Percentiles rank a stretch among this genome's conserved stretches.
phyloP scores from a whole-genome alignment of 2,797 vertebrate species.

The Macropodus opercularis region DNA sequence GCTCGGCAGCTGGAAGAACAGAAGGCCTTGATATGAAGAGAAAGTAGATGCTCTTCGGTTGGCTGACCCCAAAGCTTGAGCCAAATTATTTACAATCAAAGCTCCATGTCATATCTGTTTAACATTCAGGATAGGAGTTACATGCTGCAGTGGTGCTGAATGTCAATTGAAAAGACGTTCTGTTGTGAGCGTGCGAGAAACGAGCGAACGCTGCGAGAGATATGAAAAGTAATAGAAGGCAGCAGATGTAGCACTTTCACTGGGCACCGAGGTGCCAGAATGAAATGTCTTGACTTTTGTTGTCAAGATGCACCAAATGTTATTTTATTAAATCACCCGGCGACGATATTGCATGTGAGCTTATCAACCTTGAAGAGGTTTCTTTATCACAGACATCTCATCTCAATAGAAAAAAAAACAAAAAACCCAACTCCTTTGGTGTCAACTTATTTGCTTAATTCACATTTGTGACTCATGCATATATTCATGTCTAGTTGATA shows the following conservation, averaged over 20 bases:
- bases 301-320: conserved; percentile 69
- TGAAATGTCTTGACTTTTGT: conserved; percentile 72
- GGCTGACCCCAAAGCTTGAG: conserved; percentile 72
- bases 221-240: conserved; percentile 55
- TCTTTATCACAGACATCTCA: conserved; percentile 29
- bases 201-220: conserved; percentile 45
- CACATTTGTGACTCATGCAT: conserved; percentile 46
- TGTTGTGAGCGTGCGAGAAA: conserved; percentile 34
- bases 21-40: conserved; percentile 75
- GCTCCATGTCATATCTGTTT: conserved; percentile 76
- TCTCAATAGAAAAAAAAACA: conserved; percentile 22
- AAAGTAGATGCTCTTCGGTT: conserved; percentile 68
- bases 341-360: conserved; percentile 10
- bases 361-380: conserved; percentile 49
- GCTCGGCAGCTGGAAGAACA: conserved; percentile 80
- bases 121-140: conserved; percentile 75
- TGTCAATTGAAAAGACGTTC: conserved; percentile 67
- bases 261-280: conserved; percentile 39
- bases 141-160: conserved; percentile 60
- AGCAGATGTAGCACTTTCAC: conserved; percentile 66
- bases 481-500: conserved; percentile 45
- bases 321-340: conserved; percentile 53
- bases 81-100: conserved; percentile 83
- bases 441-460: conserved; percentile 25
- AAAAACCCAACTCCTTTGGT: conserved; percentile 7